Base-by-base conservation (phyloP, 2,797 vertebrate species). In the Lagorchestes hirsutus region DNA sequence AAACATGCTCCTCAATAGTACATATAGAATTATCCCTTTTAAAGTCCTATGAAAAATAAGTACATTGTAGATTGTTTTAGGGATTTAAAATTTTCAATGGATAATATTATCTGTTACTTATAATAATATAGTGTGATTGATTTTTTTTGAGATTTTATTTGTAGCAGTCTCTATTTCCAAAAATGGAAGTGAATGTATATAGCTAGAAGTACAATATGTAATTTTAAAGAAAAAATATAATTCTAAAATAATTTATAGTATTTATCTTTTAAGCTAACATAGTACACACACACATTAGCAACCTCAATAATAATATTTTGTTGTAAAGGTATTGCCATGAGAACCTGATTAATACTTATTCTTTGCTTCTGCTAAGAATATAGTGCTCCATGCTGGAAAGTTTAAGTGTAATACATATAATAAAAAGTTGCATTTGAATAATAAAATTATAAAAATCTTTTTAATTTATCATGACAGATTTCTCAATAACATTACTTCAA, bases 11-110 rank as follows among this genome's bases (percentile, higher is more conserved):
- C 22, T 82, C 40, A 95, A 90, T 91, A 29, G 52, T 93, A 0
- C 92, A 22, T 87, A 52, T 59, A 92, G 40, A 82, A 94, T 96
- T 97, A 95, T 57, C 96, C 40, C 6, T 94, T 94, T 95, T 57
- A 56, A 94, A 95, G 12, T 62, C 93, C 93, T 59, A 55, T 6
- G 16, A 91, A 34, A 40, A 90, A 55, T 92, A 67, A 55, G 27
- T 92, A 0, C 0, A 50, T 94, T 54, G 57, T 90, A 87, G 50
- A 57, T 50, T 95, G 55, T 93, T 96, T 58, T 24, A 27, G 11
- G 16, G 18, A 58, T 93, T 94, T 93, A 90, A 96, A 11, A n/a
- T 95, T 95, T 95, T 95, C 29, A 93, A 95, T 92, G 92, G 74
- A 93, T 74, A 93, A 94, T 95, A 90, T 95, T 96, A 1, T 93